Base-by-base conservation (phyloP, 2,888 invertebrate species). In the Habrosyne pyritoides region DNA sequence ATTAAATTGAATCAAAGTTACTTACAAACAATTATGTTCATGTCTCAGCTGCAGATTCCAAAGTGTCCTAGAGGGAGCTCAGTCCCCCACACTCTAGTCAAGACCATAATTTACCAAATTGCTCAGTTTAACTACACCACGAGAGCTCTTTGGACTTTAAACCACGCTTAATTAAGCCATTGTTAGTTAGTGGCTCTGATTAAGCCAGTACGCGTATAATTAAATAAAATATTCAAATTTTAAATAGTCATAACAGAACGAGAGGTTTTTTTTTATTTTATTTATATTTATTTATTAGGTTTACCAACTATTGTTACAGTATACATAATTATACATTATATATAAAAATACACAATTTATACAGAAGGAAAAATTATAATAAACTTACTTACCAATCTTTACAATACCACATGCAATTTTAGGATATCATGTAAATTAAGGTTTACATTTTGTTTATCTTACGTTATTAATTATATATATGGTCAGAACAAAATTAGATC, bases 141-240 rank as follows among this genome's bases (percentile, higher is more conserved):
- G 18, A 42, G 42, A 18, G 42, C 42, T 42, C 42, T 42, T 18
- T 42, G 42, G 42, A 2, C 14, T 42, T 42, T 42, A 42, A 42
- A 18, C 18, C 42, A 42, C 18, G 42, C 42, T 42, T 49, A 49
- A 49, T 49, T 26, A 49, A 49, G 14, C 48, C 48, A 49, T 26
- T 49, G 24, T 24, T 26, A 49, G 24, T 49, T 24, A 49, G 48
- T 49, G 48, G 14, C 48, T 49, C 8, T 18, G 42, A 42, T 42
- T 42, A 42, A 42, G 18, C 14, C 8, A n/a, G 33, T 33, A 33
- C 33, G 33, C 33, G n/a, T 42, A 8, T 42, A 42, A 42, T 42
- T 42, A 42, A 36, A 42, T 12, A 3, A 18, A 42, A 42, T 12
- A 12, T 42, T 42, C 14, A 36, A 36, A 14, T 1, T 42, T 42